Conservation (phyloP, 2,888 invertebrate genomes). For the Fragum fragum region DNA sequence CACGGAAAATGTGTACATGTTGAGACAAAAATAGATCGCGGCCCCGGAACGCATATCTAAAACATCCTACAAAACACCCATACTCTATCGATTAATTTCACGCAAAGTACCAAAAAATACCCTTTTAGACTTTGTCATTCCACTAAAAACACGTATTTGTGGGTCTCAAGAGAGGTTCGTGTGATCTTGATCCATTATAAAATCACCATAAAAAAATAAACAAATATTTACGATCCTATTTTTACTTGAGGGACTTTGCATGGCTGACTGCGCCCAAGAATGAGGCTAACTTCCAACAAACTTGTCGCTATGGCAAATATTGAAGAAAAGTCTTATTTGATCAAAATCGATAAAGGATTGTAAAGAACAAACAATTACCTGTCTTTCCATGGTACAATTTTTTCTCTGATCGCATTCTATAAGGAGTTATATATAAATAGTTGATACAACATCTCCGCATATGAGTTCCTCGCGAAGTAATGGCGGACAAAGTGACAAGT, state of each 20-base stretch:
- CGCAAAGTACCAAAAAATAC: background rate
- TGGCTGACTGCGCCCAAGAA: conserved; percentile 51
- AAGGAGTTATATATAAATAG: conserved; percentile 25
- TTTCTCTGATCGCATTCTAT: conserved; percentile 3
- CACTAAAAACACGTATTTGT: background rate
- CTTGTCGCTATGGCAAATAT: conserved; percentile 33
- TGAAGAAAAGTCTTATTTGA: background rate
- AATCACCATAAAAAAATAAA: too few relatives aligned
- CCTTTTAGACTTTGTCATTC: background rate
- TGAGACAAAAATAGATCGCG: conserved; percentile 20
- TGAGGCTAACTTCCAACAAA: conserved; percentile 41
- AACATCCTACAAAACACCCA: conserved; percentile 32
- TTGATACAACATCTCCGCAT: conserved; percentile 55
- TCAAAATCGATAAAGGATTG: conserved; percentile 26
- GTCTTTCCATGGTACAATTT: conserved; percentile 55
- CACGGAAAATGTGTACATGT: conserved; percentile 22
- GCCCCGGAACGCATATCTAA: conserved; percentile 61
- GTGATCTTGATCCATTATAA: too few relatives aligned
- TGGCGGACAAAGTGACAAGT: conserved; percentile 70
- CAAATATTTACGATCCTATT: conserved; percentile 5
- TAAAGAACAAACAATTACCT: conserved; percentile 50
- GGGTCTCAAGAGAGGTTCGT: too few relatives aligned
- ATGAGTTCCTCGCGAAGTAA: conserved; percentile 63
- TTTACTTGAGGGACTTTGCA: conserved; percentile 35
- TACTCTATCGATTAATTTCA: conserved; percentile 14